These are phyloP conservation scores for Ametastegia equiseti DNA, from an alignment of 2,888 invertebrate genomes.

Conservation along the genomic window DNA sequence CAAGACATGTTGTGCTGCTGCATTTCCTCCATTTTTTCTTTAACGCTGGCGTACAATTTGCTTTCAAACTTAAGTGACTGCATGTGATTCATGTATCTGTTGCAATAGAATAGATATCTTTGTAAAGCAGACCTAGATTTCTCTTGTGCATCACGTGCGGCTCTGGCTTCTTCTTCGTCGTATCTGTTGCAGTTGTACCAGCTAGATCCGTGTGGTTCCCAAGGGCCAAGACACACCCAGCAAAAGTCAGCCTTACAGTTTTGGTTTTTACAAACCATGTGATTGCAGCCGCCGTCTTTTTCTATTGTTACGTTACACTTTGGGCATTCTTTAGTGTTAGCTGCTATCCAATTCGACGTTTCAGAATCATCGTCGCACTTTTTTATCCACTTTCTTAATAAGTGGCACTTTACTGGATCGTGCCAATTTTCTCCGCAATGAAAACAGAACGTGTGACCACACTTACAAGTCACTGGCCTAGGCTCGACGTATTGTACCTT, in stretches of 20 bases:
- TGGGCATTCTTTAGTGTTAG: slow-evolving; percentile 99
- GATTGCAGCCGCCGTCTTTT: slow-evolving; percentile 99
- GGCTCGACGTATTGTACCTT: slow-evolving; percentile 94
- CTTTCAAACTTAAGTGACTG: slow-evolving; percentile 98
- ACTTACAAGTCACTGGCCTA: slow-evolving; percentile 94
- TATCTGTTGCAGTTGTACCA: slow-evolving; percentile 99
- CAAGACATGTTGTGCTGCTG: slow-evolving; percentile 99
- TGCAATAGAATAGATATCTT: slow-evolving; percentile 98
- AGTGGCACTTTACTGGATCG: slow-evolving; percentile 96
- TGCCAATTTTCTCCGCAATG: slow-evolving; percentile 98
- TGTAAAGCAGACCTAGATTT: slow-evolving; percentile 95
- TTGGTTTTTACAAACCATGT: slow-evolving; percentile 99
- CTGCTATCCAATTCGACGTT: slow-evolving; percentile 99
- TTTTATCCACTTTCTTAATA: slow-evolving; percentile 97
- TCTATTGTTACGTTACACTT: slow-evolving; percentile 98
- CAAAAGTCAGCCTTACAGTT: slow-evolving; percentile 99
- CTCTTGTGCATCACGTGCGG: slow-evolving; percentile 97
- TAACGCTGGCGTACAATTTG: slow-evolving; percentile 96
- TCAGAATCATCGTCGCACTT: slow-evolving; percentile 99
- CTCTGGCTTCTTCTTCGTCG: slow-evolving; percentile 97
- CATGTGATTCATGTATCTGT: slow-evolving; percentile 99
- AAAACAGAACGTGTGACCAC: slow-evolving; percentile 96
- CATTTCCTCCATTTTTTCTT: slow-evolving; percentile 99
- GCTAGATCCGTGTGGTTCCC: slow-evolving; percentile 98
- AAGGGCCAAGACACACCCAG: slow-evolving; percentile 99